Conservation (phyloP, 2,113 vertebrate species). For the Syngnathus typhle region DNA sequence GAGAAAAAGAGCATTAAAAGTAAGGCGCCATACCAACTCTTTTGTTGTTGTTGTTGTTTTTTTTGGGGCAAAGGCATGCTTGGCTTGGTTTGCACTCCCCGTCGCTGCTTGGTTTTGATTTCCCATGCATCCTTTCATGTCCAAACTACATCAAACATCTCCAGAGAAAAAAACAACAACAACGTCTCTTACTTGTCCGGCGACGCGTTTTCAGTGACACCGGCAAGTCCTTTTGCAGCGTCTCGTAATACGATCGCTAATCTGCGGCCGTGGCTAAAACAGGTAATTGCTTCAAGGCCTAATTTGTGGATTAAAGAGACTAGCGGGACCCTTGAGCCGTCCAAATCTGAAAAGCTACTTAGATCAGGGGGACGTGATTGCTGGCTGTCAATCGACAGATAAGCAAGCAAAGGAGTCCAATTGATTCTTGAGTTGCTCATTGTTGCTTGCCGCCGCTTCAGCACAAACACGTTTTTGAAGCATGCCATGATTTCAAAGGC, state of each 20-base stretch:
- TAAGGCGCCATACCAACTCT: slow-evolving; percentile 71
- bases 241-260: slow-evolving; percentile 13
- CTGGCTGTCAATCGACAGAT: slow-evolving; percentile 58
- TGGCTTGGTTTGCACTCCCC: slow-evolving; percentile 69
- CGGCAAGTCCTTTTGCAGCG: slow-evolving; percentile 16
- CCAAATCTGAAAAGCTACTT: slow-evolving; percentile 67
- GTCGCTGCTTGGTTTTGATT: slow-evolving; percentile 64
- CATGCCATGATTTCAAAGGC: slow-evolving; percentile 66
- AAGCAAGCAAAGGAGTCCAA: slow-evolving; percentile 23
- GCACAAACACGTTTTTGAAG: slow-evolving; percentile 61
- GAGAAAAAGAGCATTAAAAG: slow-evolving; percentile 83
- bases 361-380: slow-evolving; percentile 57
- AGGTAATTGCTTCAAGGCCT: slow-evolving; percentile 64
- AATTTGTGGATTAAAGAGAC: slow-evolving; percentile 63
- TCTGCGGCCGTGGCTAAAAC: slow-evolving; percentile 37
- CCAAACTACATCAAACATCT: slow-evolving; percentile 55
- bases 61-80: slow-evolving; percentile 66
- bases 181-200: slow-evolving; percentile 16
- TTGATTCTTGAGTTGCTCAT: slow-evolving; percentile 13
- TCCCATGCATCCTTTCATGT: slow-evolving; percentile 65
- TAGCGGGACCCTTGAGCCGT: slow-evolving; percentile 50
- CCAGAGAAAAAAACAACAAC: slow-evolving; percentile 4
- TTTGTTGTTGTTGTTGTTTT: slow-evolving; percentile 9
- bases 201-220: neutral
- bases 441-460: slow-evolving; percentile 8